These are phyloP conservation scores for Leptopilina myrica DNA, from an alignment of 2,888 invertebrate species.

Conservation along the genomic window DNA sequence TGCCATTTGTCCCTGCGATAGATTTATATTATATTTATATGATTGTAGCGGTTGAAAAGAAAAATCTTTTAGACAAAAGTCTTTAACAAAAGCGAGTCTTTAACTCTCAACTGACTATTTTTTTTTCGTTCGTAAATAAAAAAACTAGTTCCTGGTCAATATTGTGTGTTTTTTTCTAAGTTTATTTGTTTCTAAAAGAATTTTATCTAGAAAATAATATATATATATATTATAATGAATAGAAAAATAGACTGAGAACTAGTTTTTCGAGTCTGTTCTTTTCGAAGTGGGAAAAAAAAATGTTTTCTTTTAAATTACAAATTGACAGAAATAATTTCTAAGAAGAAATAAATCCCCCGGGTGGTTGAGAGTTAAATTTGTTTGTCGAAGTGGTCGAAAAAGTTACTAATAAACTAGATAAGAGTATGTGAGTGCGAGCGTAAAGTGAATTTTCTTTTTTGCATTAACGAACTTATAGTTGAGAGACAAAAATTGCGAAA, in stretches of 20 bases:
- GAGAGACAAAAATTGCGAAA: slow-evolving; percentile 44
- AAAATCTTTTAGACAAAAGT: slow-evolving; percentile 38
- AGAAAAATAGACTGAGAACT: too few relatives aligned
- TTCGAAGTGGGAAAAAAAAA: not conserved
- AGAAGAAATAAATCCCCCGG: slow-evolving; percentile 44
- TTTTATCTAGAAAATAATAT: too few relatives aligned
- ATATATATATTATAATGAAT: too few relatives aligned
- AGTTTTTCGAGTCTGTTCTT: too few relatives aligned
- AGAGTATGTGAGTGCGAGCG: slow-evolving; percentile 55
- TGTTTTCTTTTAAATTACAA: slow-evolving; percentile 26
- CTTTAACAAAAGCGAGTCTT: not conserved
- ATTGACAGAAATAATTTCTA: slow-evolving; percentile 38
- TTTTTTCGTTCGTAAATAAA: not conserved
- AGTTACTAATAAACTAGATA: slow-evolving; percentile 64
- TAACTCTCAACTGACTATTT: slow-evolving; percentile 4
- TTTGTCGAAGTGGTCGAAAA: slow-evolving; percentile 45
- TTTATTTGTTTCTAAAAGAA: too few relatives aligned
- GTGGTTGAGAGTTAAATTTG: slow-evolving; percentile 37
- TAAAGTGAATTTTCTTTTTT: slow-evolving; percentile 50
- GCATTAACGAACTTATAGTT: slow-evolving; percentile 31
- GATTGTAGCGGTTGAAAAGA: slow-evolving; percentile 6
- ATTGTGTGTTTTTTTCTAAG: too few relatives aligned
- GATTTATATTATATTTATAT: slow-evolving; percentile 39
- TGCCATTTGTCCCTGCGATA: slow-evolving; percentile 36
- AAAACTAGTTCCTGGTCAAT: too few relatives aligned